Evolutionary conservation across 2,797 vertebrate genomes (phyloP).

Genomic region (Propithecus deckenii): DNA sequence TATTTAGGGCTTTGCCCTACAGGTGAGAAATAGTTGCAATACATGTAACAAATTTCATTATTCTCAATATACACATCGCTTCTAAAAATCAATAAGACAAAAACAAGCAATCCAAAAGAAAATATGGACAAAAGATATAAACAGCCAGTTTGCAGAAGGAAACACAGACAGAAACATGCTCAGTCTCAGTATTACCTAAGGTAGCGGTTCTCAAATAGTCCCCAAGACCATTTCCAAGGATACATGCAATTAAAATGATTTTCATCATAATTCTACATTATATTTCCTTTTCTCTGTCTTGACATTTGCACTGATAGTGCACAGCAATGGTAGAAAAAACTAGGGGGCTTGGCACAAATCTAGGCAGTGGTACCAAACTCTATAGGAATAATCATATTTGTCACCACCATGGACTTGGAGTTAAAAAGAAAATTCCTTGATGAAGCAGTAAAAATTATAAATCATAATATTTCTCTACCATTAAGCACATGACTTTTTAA

Average conservation of each 20-base stretch:
- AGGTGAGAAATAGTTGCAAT: neutral
- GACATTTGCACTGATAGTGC: neutral
- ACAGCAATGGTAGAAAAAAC: neutral
- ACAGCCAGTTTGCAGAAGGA: neutral
- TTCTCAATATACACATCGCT: neutral
- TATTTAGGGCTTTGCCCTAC: neutral
- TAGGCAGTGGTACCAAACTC: neutral
- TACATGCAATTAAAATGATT: neutral
- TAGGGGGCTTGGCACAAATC: neutral
- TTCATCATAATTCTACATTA: neutral
- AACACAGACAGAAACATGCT: neutral
- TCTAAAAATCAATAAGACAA: constrained; percentile 24
- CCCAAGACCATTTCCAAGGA: neutral
- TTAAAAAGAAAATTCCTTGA: neutral
- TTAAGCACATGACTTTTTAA: neutral
- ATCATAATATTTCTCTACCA: neutral
- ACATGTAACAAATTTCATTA: neutral
- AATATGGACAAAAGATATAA: neutral
- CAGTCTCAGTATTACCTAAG: neutral
- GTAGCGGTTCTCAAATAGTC: neutral
- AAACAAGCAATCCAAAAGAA: neutral
- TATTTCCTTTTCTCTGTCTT: neutral
- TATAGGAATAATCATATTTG: rapidly evolving
- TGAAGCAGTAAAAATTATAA: neutral
- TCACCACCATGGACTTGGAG: neutral